phyloP scores from a whole-genome alignment of 2,797 vertebrate species.

The Ptychadena robeensis region DNA sequence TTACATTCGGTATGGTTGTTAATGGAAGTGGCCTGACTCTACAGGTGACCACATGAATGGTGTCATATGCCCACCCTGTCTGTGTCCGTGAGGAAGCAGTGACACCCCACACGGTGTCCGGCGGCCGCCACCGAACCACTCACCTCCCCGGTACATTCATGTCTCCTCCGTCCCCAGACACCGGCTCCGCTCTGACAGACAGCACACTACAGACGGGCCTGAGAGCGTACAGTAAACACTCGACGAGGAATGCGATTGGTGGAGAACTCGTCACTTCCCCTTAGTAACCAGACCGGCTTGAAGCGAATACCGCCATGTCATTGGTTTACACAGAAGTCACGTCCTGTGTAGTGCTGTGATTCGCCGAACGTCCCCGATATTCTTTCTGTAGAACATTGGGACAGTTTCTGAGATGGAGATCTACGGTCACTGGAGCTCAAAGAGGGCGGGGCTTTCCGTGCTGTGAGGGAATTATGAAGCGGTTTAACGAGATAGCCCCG shows the following conservation, averaged over 20 bases:
- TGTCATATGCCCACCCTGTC: too few species aligned
- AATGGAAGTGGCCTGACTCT: too few species aligned
- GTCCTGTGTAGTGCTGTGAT: background rate
- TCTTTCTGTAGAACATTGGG: background rate
- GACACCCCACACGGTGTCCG: background rate
- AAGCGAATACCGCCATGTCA: background rate
- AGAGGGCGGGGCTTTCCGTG: background rate
- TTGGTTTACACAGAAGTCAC: background rate
- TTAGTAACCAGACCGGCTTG: conserved; percentile 37
- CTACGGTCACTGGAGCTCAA: background rate
- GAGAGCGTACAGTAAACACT: conserved; percentile 32
- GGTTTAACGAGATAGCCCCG: background rate
- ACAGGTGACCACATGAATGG: too few species aligned
- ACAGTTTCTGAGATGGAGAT: background rate
- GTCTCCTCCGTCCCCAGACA: background rate
- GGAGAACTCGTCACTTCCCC: fast-evolving
- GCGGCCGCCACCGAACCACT: background rate
- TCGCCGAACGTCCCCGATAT: background rate
- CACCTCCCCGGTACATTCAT: conserved; percentile 63
- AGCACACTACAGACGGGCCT: conserved; percentile 2
- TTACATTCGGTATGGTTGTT: too few species aligned
- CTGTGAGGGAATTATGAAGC: background rate
- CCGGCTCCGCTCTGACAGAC: background rate
- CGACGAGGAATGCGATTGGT: conserved; percentile 36
- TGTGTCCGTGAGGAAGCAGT: too few species aligned